Conservation (phyloP, 2,888 invertebrate genomes). For the Machimus atricapillus region DNA sequence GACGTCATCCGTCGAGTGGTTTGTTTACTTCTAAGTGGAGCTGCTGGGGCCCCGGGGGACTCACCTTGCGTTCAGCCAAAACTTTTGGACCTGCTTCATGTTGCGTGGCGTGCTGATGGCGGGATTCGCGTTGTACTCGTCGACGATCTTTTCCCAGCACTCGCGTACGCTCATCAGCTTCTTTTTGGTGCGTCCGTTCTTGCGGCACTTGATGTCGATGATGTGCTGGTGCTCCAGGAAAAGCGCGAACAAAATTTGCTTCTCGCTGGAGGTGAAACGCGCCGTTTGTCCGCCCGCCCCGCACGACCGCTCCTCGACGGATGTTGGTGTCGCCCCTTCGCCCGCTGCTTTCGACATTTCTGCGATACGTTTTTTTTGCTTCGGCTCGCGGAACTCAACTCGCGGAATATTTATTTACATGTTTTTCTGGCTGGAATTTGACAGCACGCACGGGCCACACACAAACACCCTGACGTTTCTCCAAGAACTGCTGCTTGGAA, state of each 20-base stretch:
- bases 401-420: not conserved
- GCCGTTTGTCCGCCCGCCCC: constrained; percentile 51
- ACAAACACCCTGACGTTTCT: not conserved
- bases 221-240: constrained; percentile 59
- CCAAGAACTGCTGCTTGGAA: not conserved
- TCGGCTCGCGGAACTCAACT: not conserved
- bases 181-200: constrained; percentile 53
- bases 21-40: not conserved
- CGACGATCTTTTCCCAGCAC: constrained; percentile 60
- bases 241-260: constrained; percentile 57
- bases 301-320: constrained; percentile 51
- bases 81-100: constrained; percentile 61
- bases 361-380: not conserved
- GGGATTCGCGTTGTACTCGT: constrained; percentile 58
- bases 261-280: constrained; percentile 60
- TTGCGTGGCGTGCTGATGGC: constrained; percentile 56
- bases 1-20: not conserved
- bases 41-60: not conserved
- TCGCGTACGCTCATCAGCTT: constrained; percentile 59
- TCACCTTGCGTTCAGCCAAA: constrained; percentile 62
- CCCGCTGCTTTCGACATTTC: not conserved
- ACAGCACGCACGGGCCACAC: not conserved
- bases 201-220: constrained; percentile 61
- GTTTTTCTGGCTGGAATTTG: not conserved
- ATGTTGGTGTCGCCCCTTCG: not conserved